phyloP scores from a whole-genome alignment of 2,797 vertebrate genomes.

The Sebastes hopkinsi region DNA sequence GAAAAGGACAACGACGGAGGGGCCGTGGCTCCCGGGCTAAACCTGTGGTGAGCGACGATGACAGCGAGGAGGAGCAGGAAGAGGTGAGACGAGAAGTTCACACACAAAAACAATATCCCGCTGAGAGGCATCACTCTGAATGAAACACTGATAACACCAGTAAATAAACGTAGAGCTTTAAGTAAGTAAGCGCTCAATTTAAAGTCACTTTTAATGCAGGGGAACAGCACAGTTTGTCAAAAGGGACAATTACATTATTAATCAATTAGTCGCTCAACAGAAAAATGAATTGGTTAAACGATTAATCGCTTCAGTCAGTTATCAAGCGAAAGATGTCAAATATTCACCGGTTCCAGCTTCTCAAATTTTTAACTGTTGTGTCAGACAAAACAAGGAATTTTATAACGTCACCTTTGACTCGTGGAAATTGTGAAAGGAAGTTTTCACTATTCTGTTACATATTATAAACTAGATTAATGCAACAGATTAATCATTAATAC shows the following conservation, averaged over 20 bases:
- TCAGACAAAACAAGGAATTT: no score
- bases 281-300: no score
- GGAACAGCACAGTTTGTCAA: no score
- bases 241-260: no score
- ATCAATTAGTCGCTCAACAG: no score
- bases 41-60: constrained; percentile 93
- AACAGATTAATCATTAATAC: no score
- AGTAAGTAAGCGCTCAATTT: neutral
- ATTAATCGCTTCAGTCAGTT: no score
- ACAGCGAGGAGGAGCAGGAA: constrained; percentile 94
- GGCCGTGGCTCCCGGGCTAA: constrained; percentile 89
- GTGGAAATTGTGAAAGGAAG: neutral
- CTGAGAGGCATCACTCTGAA: neutral
- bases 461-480: neutral
- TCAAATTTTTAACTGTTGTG: no score
- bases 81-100: constrained; percentile 81
- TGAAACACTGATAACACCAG: neutral
- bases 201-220: no score
- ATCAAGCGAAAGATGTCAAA: no score
- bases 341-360: no score
- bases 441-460: neutral
- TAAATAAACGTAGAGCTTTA: neutral
- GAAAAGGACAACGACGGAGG: constrained; percentile 86
- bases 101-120: neutral
- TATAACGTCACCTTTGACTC: neutral